phyloP scores from a whole-genome alignment of 2,888 invertebrate species.

The Polydrusus cervinus region DNA sequence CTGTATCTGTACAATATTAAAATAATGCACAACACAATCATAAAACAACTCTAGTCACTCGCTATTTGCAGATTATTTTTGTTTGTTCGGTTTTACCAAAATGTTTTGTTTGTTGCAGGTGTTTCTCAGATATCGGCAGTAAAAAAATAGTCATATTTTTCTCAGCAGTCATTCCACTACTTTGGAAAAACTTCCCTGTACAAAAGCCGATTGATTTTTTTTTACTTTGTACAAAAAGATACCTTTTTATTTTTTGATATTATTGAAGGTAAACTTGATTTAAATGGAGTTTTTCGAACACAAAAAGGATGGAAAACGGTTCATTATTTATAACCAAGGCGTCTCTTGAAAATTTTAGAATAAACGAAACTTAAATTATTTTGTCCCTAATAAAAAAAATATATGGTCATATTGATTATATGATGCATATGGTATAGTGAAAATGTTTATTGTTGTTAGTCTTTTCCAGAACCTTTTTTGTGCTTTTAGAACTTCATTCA shows the following conservation, averaged over 20 bases:
- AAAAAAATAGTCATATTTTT: constrained; percentile 48
- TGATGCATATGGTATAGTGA: not conserved
- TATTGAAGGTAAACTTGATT: constrained; percentile 15
- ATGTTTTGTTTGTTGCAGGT: constrained; percentile 39
- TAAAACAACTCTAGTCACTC: too few relatives aligned
- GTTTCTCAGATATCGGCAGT: constrained; percentile 47
- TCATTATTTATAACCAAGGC: not conserved
- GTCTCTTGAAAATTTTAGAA: not conserved
- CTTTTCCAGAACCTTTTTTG: constrained; percentile 6
- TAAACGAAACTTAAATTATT: not conserved
- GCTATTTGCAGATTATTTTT: not conserved
- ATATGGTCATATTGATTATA: not conserved
- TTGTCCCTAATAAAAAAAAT: not conserved
- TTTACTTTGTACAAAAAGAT: constrained; percentile 32
- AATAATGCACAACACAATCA: too few relatives aligned
- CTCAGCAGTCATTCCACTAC: constrained; percentile 47
- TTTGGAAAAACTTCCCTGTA: constrained; percentile 43
- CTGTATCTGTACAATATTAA: too few relatives aligned
- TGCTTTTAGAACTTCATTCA: constrained; percentile 15
- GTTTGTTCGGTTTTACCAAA: not conserved
- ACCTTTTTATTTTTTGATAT: constrained; percentile 38
- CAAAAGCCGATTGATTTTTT: constrained; percentile 37
- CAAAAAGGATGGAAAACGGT: constrained; percentile 6
- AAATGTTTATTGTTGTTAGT: constrained; percentile 1
- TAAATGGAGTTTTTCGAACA: constrained; percentile 16